These are phyloP conservation scores for Amphiduros pacificus DNA, from an alignment of 2,888 invertebrate genomes.

Conservation along the genomic window DNA sequence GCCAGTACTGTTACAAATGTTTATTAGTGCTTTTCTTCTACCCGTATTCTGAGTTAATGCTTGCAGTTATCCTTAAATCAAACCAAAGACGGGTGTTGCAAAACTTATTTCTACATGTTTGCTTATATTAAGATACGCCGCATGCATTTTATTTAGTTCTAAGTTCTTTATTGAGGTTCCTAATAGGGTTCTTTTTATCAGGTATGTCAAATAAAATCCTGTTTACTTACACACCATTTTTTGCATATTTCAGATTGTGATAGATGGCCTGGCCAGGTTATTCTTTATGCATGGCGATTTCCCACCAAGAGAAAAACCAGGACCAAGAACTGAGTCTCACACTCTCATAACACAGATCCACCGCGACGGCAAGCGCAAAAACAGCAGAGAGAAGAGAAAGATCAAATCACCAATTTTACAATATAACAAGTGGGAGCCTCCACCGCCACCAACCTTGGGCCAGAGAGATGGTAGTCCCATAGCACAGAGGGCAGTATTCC, in stretches of 20 bases:
- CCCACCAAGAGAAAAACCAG: constrained; percentile 14
- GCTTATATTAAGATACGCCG: no score
- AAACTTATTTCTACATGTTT: no score
- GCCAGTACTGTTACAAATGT: no score
- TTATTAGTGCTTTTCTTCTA: no score
- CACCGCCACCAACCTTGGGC: constrained; percentile 3
- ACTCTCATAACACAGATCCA: constrained; percentile 3
- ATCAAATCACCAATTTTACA: constrained; percentile 27
- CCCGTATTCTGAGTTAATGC: no score
- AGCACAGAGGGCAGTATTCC: constrained; percentile 1
- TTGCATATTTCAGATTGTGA: constrained; percentile 17
- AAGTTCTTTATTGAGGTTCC: no score
- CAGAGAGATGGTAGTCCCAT: constrained; percentile 18
- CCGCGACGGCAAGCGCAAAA: constrained; percentile 1
- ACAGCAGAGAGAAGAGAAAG: constrained; percentile 21
- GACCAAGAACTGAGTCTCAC: constrained; percentile 6
- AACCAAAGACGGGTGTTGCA: no score
- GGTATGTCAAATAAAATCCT: no score
- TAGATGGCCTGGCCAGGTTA: constrained; percentile 23
- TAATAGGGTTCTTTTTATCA: no score
- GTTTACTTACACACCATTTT: not conserved
- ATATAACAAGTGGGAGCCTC: constrained; percentile 33
- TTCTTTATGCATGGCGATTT: constrained; percentile 26
- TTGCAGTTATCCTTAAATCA: no score
- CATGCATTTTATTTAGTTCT: no score